phyloP scores from a whole-genome alignment of 2,888 invertebrate species.

The Drosophila picticornis region DNA sequence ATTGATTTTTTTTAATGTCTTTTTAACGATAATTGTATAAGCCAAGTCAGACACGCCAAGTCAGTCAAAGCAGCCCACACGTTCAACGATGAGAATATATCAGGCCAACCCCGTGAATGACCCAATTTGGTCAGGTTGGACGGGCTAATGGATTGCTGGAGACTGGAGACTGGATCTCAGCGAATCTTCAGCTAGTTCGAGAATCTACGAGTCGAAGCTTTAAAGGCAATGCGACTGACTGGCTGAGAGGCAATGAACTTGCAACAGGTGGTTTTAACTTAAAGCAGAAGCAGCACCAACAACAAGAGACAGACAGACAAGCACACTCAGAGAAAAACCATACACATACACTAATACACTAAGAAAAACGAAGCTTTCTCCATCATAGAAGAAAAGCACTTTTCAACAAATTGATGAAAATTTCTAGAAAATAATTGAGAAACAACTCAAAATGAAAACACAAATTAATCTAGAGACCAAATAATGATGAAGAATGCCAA shows the following conservation, averaged over 20 bases:
- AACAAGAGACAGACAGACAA: not conserved
- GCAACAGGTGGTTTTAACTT: slow-evolving; percentile 20
- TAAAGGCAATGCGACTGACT: slow-evolving; percentile 61
- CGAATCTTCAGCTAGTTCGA: slow-evolving; percentile 54
- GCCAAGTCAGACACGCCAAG: slow-evolving; percentile 55
- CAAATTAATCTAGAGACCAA: not conserved
- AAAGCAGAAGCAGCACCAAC: not conserved
- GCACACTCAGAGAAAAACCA: not conserved
- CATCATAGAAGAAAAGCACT: not conserved
- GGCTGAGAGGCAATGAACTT: slow-evolving; percentile 57
- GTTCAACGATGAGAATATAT: slow-evolving; percentile 16
- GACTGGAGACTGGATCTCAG: slow-evolving; percentile 7
- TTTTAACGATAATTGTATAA: slow-evolving; percentile 79
- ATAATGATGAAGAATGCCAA: not conserved
- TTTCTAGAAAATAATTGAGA: not conserved
- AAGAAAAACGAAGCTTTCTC: not conserved
- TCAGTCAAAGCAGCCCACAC: slow-evolving; percentile 63
- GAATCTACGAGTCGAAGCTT: slow-evolving; percentile 41
- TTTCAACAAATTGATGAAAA: not conserved
- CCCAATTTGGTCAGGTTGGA: slow-evolving; percentile 76
- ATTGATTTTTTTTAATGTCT: slow-evolving; percentile 64
- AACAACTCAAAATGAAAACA: not conserved
- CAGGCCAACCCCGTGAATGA: slow-evolving; percentile 73
- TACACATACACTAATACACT: not conserved
- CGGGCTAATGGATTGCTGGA: slow-evolving; percentile 28